Evolutionary conservation across 2,797 vertebrate species (phyloP).

Genomic region (Manis javanica): DNA sequence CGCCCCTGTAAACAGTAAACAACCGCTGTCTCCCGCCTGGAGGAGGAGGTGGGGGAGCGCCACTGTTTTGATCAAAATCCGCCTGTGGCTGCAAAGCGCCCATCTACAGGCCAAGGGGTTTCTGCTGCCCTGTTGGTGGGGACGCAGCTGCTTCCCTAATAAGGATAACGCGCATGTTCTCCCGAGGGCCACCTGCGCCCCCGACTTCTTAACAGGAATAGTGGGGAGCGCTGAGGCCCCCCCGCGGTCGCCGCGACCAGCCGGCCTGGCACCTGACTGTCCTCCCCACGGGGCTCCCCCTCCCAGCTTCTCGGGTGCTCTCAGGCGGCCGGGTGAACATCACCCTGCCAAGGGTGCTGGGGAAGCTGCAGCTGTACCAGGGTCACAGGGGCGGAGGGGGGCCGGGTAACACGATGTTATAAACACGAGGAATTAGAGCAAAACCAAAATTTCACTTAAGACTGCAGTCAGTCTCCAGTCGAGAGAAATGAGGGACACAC

Average conservation of each 20-base stretch:
- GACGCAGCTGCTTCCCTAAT: neutral
- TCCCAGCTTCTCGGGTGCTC: neutral
- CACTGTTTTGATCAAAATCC: neutral
- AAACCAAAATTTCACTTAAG: constrained; percentile 3
- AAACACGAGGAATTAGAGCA: neutral
- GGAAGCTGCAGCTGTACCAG: neutral
- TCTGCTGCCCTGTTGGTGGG: neutral
- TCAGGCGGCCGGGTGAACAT: neutral
- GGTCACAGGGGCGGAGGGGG: neutral
- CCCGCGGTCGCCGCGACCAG: neutral
- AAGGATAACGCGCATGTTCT: no score
- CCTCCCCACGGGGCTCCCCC: neutral
- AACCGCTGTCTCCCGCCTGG: neutral
- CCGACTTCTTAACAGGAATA: neutral
- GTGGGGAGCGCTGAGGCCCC: neutral
- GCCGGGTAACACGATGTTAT: neutral
- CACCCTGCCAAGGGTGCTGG: fast-evolving
- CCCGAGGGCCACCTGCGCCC: neutral
- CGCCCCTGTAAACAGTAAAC: constrained; percentile 73
- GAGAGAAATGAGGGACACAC: neutral
- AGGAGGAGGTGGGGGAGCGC: neutral
- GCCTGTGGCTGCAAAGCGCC: neutral
- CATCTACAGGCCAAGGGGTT: neutral
- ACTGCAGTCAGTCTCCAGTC: neutral
- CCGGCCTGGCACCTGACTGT: neutral